Evolutionary conservation across 2,113 vertebrate species (phyloP).

Genomic region (Halichoerus grypus): DNA sequence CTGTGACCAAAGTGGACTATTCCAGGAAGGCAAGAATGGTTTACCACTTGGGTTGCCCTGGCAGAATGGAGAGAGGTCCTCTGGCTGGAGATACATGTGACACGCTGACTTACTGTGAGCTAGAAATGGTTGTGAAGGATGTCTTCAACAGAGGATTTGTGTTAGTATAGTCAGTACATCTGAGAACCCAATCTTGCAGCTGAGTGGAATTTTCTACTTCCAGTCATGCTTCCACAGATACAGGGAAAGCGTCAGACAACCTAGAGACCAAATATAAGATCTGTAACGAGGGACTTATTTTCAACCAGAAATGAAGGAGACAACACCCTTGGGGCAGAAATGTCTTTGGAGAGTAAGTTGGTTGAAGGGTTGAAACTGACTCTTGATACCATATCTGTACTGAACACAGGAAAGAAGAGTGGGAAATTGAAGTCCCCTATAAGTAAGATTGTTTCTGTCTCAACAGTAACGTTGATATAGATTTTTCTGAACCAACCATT

Average conservation of each 20-base stretch:
- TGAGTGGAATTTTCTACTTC: neutral
- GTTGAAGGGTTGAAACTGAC: neutral
- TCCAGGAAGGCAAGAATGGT: neutral
- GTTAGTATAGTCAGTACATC: neutral
- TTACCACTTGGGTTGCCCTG: neutral
- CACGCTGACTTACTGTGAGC: no score
- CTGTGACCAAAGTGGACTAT: neutral
- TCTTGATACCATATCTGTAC: neutral
- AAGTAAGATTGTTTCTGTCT: conserved; percentile 15
- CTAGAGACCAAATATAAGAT: neutral
- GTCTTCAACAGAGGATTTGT: neutral
- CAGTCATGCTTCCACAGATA: neutral
- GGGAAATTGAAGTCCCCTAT: neutral
- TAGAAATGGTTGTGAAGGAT: neutral
- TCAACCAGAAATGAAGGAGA: neutral
- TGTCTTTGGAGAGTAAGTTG: neutral
- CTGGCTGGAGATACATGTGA: neutral
- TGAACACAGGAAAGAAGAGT: neutral
- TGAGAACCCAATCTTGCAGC: neutral
- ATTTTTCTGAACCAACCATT: conserved; percentile 91
- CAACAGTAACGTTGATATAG: conserved; percentile 91
- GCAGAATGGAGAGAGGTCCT: no score
- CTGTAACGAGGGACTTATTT: neutral
- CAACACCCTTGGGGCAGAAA: neutral
- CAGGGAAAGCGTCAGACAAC: neutral